Conservation (phyloP, 2,113 vertebrate genomes). For the Vicugna pacos region DNA sequence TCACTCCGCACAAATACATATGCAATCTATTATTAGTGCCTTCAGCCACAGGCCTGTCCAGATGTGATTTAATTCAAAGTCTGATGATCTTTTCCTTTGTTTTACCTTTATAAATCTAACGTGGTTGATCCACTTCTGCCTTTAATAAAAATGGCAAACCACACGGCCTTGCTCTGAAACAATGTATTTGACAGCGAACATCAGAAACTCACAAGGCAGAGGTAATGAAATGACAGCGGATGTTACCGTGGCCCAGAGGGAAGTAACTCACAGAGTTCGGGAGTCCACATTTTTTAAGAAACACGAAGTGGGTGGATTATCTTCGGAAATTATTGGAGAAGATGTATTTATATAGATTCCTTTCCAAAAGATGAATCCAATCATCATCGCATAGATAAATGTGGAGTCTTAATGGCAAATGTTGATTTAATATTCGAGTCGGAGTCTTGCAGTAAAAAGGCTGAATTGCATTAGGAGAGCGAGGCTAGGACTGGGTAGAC, state of each 20-base stretch:
- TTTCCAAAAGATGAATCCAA: conserved; percentile 84
- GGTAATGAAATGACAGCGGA: conserved; percentile 19
- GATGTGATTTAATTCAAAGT: conserved; percentile 79
- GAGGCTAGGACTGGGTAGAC: conserved; percentile 80
- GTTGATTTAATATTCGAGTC: conserved; percentile 86
- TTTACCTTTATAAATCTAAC: conserved; percentile 71
- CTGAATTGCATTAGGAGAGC: conserved; percentile 80
- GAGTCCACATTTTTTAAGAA: conserved; percentile 35
- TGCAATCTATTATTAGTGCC: conserved; percentile 71
- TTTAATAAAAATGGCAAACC: conserved; percentile 71
- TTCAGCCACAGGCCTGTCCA: conserved; percentile 72
- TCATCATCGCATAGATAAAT: conserved; percentile 82
- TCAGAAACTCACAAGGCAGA: conserved; percentile 3
- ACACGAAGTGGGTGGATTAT: conserved; percentile 35
- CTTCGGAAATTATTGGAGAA: conserved; percentile 78
- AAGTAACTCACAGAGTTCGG: not conserved
- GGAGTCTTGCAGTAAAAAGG: conserved; percentile 82
- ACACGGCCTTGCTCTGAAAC: conserved; percentile 54
- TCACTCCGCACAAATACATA: conserved; percentile 75
- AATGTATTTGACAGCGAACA: conserved; percentile 61
- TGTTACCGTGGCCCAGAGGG: not conserved
- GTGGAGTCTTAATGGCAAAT: conserved; percentile 82
- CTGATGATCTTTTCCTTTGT: conserved; percentile 69
- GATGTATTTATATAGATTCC: conserved; percentile 79
- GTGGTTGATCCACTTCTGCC: conserved; percentile 68